Conservation (phyloP, 1,140 invertebrate genomes). For the Drosophila ficusphila region DNA sequence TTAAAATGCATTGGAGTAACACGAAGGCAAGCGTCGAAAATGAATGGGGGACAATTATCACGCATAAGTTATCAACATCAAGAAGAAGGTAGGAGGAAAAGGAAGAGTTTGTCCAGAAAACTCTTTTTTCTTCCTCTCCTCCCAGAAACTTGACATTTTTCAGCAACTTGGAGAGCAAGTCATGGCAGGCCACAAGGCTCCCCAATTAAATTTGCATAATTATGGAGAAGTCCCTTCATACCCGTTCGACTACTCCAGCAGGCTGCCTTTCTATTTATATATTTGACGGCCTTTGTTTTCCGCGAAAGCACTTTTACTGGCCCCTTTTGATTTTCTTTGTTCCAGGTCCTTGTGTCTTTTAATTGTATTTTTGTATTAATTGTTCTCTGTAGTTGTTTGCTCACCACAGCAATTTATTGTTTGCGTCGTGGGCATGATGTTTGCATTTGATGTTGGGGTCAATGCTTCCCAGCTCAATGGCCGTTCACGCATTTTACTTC, state of each 20-base stretch:
- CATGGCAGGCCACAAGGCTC: slow-evolving; percentile 1
- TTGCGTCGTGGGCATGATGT: slow-evolving; percentile 11
- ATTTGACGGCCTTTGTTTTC: slow-evolving; percentile 46
- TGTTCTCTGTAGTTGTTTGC: slow-evolving; percentile 21
- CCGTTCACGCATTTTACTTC: slow-evolving; percentile 27
- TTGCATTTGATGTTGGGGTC: slow-evolving; percentile 56
- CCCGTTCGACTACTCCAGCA: background rate
- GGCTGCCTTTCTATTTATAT: slow-evolving; percentile 39
- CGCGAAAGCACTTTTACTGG: slow-evolving; percentile 27
- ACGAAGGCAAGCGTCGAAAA: slow-evolving; percentile 26
- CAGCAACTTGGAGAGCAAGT: background rate
- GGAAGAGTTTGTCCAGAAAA: background rate
- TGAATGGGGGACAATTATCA: slow-evolving; percentile 50
- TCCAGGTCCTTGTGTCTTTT: slow-evolving; percentile 37
- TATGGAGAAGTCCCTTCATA: slow-evolving; percentile 24
- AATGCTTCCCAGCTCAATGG: slow-evolving; percentile 37
- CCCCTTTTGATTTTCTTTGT: slow-evolving; percentile 27
- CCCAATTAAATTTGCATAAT: slow-evolving; percentile 72
- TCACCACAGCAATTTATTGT: slow-evolving; percentile 37
- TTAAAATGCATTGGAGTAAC: slow-evolving; percentile 71
- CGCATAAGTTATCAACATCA: slow-evolving; percentile 42
- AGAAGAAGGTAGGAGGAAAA: background rate
- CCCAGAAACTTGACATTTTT: slow-evolving; percentile 65
- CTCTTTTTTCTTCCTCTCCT: background rate
- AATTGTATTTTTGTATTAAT: slow-evolving; percentile 48